Conservation (phyloP, 2,113 vertebrate species). For the Laterallus jamaicensis region DNA sequence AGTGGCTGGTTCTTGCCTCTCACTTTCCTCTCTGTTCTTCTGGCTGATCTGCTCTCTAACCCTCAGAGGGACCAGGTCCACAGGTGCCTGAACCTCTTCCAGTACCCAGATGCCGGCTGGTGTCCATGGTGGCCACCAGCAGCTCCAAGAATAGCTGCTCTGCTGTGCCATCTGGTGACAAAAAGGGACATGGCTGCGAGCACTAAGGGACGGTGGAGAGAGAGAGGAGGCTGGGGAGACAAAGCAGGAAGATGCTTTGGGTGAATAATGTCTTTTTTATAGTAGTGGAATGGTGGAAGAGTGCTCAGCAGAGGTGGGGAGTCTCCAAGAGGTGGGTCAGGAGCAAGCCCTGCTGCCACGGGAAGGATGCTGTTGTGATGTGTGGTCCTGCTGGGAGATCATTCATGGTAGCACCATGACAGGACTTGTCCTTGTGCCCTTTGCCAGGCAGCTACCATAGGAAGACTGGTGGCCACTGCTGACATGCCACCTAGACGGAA, state of each 20-base stretch:
- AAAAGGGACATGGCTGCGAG: rapidly evolving
- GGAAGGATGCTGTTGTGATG: background rate
- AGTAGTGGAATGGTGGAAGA: rapidly evolving
- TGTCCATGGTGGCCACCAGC: background rate
- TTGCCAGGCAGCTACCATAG: background rate
- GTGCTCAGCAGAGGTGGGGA: background rate
- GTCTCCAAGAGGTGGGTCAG: background rate
- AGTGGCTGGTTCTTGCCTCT: background rate
- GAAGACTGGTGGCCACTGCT: rapidly evolving
- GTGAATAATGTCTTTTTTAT: background rate
- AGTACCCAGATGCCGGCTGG: rapidly evolving
- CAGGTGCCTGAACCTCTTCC: too few relatives aligned
- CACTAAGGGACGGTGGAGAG: rapidly evolving
- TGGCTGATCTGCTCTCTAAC: background rate
- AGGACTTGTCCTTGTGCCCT: background rate
- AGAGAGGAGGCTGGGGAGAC: background rate
- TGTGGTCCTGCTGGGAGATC: rapidly evolving
- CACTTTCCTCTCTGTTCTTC: background rate
- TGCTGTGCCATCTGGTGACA: background rate
- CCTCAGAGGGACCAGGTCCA: background rate
- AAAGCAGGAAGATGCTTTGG: background rate
- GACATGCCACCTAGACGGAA: too few relatives aligned
- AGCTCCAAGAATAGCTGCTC: background rate
- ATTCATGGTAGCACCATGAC: rapidly evolving
- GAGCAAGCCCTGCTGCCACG: background rate